Percentiles rank a stretch among this genome's conserved stretches.
phyloP scores from a whole-genome alignment of 2,888 invertebrate genomes.

The Eumerus sabulonum region DNA sequence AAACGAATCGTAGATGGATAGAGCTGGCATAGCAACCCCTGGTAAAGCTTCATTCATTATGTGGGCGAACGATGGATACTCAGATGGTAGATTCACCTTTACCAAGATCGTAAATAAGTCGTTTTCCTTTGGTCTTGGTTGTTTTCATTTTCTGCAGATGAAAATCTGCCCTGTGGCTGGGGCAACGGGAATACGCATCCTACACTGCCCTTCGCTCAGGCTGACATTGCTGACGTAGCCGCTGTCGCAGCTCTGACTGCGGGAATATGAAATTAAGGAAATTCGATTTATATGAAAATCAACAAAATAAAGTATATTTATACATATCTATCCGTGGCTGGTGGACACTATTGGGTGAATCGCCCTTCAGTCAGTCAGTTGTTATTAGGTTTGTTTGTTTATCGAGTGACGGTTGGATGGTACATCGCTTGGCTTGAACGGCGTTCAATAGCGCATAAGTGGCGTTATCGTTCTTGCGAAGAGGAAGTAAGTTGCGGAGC shows the following conservation, averaged over 20 bases:
- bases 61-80: constrained; percentile 10
- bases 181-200: neutral
- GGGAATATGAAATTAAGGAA: constrained; percentile 73
- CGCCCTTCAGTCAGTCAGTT: too few species aligned
- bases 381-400: too few species aligned
- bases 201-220: neutral
- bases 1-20: too few species aligned
- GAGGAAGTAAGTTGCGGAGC: neutral
- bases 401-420: too few species aligned
- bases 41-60: constrained; percentile 37
- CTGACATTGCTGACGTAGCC: constrained; percentile 40
- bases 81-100: constrained; percentile 42
- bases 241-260: constrained; percentile 42
- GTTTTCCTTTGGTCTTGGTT: constrained; percentile 59
- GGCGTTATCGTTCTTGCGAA: neutral
- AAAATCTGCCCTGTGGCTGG: constrained; percentile 20
- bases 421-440: too few species aligned
- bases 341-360: too few species aligned
- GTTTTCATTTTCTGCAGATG: constrained; percentile 48
- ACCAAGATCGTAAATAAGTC: constrained; percentile 68
- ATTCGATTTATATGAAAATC: constrained; percentile 73
- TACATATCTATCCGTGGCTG: too few species aligned
- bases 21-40: constrained; percentile 57
- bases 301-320: constrained; percentile 40
- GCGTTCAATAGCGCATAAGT: neutral